Base-by-base conservation (phyloP, 1,140 invertebrate genomes). In the Hyles euphorbiae region DNA sequence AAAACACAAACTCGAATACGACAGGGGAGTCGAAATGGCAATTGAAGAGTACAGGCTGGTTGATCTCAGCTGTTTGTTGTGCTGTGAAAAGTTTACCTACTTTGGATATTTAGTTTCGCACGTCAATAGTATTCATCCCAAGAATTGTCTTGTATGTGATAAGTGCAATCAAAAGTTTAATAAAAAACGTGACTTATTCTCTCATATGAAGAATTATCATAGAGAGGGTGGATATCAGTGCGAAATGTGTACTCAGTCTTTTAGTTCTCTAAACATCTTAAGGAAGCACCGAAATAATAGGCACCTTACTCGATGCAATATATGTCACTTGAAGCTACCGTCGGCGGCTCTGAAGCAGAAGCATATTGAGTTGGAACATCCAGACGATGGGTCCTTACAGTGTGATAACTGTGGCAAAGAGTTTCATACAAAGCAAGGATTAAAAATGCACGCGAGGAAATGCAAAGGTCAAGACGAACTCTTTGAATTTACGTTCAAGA, bases 101-200 rank as follows among this genome's bases (percentile, higher is more conserved):
- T 88, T 88, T 47, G 85, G 85, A 0, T 85, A 86, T 59, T 50
- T 88, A 36, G 83, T 88, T 0, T 88, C 85, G 0, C 85, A 88
- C 9, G 81, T 88, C 0, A 88, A 88, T 49, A 85, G 60, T 53
- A 74, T 62, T 12, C 85, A 86, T 53, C 85, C 85, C 0, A 88
- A 88, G 56, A 85, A 85, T 45, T 85, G 78, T 60, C 61, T 83
- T 0, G 61, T 80, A 8, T 88, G 85, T 56, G 85, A 88, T 34
- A 85, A 80, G 49, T 88, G 85, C 53, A 61, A 80, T 32, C 85
- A 88, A 46, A 88, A 83, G 36, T 88, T 88, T 48, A 88, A 88
- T 48, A 88, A 88, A 36, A 81, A 79, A 34, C 57, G 85, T 2
- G 85, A 88, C 60, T 64, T 88, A 4, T 86, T 86, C 45, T 86